Base-by-base conservation (phyloP, 2,888 invertebrate species). In the Aquatica leii region DNA sequence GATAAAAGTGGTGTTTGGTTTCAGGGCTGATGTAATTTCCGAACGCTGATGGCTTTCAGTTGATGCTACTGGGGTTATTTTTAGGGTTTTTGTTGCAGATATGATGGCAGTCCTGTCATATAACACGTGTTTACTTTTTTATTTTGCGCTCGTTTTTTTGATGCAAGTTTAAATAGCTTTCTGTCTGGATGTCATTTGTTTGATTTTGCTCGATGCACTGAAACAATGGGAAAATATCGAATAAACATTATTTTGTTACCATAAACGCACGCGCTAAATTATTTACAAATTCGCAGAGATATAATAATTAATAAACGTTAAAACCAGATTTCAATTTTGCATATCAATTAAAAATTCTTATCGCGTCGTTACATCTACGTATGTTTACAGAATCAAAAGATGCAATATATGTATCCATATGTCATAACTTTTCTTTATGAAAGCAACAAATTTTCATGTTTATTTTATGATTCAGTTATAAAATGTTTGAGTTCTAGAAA, bases 51-150 rank as follows among this genome's bases (percentile, higher is more conserved):
- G 73, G 70, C 69, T 73, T 75, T 75, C 71, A 69, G 66, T 70
- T 62, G 69, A 70, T 68, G 66, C 58, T 57, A 59, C 65, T 62
- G 66, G 69, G 73, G 71, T 71, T 76, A 76, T 77, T 77, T 77
- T 77, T 76, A 74, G 76, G 74, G 70, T 71, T 77, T 73, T 76
- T 74, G 73, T 72, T 69, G 69, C 62, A 73, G 76, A 77, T 76
- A 76, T 73, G 76, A 73, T 70, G 73, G 73, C 74, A 70, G 59
- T 67, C 72, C 77, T 77, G 78, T 78, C 78, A 76, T 74, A 77
- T 78, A 76, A 76, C 77, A 77, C 77, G 77, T 77, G 78, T 77
- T 72, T 63, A 69, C 61, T 69, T 73, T 74, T 72, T 74, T 65
- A 53, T 65, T 66, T 62, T 55, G 68, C 69, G 68, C 68, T 71